Evolutionary conservation across 53 echinoderm and acorn worm species (phyloP).

Genomic region (Echinarachnius parma): DNA sequence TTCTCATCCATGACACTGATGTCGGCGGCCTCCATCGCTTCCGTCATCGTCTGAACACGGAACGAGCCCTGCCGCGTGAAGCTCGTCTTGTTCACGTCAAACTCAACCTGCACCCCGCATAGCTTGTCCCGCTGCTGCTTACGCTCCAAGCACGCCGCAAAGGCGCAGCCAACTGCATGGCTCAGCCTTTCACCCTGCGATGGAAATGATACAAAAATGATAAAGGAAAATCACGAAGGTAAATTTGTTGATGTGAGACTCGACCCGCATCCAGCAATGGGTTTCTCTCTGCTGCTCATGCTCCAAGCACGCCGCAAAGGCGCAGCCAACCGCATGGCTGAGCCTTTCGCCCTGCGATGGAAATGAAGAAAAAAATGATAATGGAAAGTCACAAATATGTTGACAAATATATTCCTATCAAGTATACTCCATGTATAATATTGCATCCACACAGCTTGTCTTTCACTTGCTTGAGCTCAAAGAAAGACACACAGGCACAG

Average conservation of each 20-base stretch:
- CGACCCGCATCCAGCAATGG: slow-evolving; percentile 85
- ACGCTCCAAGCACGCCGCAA: slow-evolving; percentile 89
- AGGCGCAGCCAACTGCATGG: slow-evolving; percentile 96
- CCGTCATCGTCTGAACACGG: slow-evolving; percentile 84
- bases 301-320: slow-evolving; percentile 91
- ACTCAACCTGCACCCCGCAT: slow-evolving; percentile 92
- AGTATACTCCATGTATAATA: slow-evolving; percentile 88
- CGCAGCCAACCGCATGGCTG: slow-evolving; percentile 96
- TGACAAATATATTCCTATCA: slow-evolving; percentile 92
- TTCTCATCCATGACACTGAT: slow-evolving; percentile 53
- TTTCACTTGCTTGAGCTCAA: slow-evolving; percentile 84
- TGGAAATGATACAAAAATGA: no score
- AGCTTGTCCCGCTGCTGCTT: slow-evolving; percentile 93
- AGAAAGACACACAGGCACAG: slow-evolving; percentile 90
- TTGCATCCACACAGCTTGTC: slow-evolving; percentile 95
- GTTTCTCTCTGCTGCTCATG: slow-evolving; percentile 90
- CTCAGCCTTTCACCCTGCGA: slow-evolving; percentile 84
- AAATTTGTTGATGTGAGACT: slow-evolving; percentile 97
- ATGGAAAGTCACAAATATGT: no score
- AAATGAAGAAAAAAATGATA: no score
- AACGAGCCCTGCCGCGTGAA: slow-evolving; percentile 95
- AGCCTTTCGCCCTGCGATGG: slow-evolving; percentile 72
- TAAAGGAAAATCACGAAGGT: no score
- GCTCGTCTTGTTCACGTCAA: slow-evolving; percentile 97
- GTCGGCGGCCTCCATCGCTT: slow-evolving; percentile 65